A percentile compares a stretch with the other conserved stretches of the same genome.
Conservation (phyloP, 2,113 vertebrate species). For the Cryptomyrus ogoouensis region DNA sequence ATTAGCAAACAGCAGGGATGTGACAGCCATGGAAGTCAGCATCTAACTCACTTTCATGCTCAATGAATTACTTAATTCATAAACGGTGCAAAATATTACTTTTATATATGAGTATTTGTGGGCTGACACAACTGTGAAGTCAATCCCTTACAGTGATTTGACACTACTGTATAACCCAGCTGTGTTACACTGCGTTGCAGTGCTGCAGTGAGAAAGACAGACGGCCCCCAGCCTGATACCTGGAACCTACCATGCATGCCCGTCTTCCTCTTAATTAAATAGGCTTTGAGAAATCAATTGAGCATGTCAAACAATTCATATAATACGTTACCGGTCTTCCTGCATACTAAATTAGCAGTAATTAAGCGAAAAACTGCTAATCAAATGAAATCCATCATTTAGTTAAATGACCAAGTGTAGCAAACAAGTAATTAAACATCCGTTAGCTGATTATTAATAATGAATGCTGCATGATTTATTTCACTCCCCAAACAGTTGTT, state of each 20-base stretch:
- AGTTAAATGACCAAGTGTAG: not conserved
- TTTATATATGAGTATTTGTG: not conserved
- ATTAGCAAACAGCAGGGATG: not conserved
- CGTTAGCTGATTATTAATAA: not conserved
- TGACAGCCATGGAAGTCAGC: not conserved
- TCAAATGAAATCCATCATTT: not conserved
- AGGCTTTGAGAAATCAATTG: not conserved
- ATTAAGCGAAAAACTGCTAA: not conserved
- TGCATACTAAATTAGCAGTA: not conserved
- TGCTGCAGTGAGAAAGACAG: not conserved
- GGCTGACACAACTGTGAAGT: not conserved
- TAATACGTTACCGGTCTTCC: not conserved
- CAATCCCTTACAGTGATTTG: not conserved
- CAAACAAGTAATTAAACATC: not conserved
- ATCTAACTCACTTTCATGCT: not conserved
- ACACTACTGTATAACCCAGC: not conserved
- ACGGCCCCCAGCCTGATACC: not conserved
- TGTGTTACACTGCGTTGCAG: not conserved
- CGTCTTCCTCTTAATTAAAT: not conserved
- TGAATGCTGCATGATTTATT: not conserved
- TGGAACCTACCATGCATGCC: not conserved
- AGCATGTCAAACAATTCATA: not conserved
- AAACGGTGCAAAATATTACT: not conserved
- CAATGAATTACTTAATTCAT: not conserved
- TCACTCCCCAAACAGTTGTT: not conserved